A percentile compares a stretch with the other conserved stretches of the same genome.
Evolutionary conservation across 2,113 vertebrate species (phyloP).

Genomic region (Polypterus senegalus): DNA sequence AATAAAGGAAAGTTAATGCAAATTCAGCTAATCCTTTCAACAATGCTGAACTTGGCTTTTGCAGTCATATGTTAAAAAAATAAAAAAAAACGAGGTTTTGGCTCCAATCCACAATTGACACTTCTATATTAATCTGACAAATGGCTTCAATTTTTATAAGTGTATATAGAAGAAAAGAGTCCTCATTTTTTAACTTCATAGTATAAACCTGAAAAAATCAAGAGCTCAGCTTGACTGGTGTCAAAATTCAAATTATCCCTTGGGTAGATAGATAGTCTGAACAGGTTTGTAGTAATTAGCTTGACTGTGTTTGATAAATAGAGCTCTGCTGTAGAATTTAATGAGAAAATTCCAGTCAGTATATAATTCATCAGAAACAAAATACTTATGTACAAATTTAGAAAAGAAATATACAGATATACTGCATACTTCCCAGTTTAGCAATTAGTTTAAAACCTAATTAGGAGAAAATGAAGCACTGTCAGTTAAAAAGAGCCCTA

Average conservation of each 20-base stretch:
- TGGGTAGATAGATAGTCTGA: constrained; percentile 3
- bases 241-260: constrained; percentile 6
- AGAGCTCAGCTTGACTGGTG: constrained; percentile 7
- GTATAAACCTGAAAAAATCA: constrained; percentile 13
- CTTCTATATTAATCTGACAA: constrained; percentile 53
- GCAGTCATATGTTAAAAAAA: constrained; percentile 19
- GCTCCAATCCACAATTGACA: constrained; percentile 44
- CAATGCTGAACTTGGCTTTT: constrained; percentile 20
- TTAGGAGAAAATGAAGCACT: not conserved
- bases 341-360: constrained; percentile 22
- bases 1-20: too few relatives aligned
- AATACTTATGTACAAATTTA: not conserved
- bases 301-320: constrained; percentile 22
- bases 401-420: not conserved
- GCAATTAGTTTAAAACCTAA: not conserved
- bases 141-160: constrained; percentile 71
- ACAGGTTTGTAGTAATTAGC: constrained; percentile 22
- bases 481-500: not conserved
- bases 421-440: not conserved
- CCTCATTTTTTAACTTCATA: constrained; percentile 18
- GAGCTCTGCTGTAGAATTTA: constrained; percentile 17
- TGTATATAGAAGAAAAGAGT: constrained; percentile 33
- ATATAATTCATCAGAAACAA: constrained; percentile 12
- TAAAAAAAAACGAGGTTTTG: constrained; percentile 37
- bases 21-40: too few relatives aligned